Evolutionary conservation across 1,140 invertebrate species (phyloP).

Genomic region (Ladona fulva): DNA sequence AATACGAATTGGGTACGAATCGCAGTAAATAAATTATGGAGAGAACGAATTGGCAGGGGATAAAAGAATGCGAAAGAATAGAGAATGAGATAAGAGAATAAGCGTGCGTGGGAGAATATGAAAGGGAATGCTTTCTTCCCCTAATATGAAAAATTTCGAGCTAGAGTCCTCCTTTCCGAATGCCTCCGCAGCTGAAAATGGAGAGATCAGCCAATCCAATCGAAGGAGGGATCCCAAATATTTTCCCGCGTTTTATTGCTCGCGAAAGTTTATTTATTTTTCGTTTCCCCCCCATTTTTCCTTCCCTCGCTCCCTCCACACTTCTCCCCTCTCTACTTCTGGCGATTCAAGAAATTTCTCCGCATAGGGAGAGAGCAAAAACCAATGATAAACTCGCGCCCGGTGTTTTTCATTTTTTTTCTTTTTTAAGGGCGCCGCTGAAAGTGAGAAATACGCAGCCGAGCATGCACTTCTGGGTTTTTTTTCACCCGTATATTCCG

Average conservation of each 20-base stretch:
- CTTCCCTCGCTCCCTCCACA: background rate
- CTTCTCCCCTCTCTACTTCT: background rate
- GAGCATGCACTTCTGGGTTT: no score
- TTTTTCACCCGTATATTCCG: no score
- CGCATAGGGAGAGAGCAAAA: no score
- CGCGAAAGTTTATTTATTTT: background rate
- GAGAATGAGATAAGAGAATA: background rate
- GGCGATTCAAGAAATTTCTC: background rate
- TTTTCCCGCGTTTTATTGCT: constrained; percentile 1
- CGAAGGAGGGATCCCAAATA: background rate
- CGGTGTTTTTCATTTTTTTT: no score
- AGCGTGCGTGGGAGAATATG: background rate
- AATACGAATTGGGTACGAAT: no score
- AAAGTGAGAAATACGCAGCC: no score
- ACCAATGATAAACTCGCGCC: no score
- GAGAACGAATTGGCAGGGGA: background rate
- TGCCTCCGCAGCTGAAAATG: background rate
- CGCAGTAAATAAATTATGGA: background rate
- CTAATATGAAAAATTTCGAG: background rate
- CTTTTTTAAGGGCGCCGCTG: no score
- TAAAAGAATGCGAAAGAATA: background rate
- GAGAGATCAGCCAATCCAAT: background rate
- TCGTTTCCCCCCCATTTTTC: background rate
- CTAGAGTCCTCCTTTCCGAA: background rate
- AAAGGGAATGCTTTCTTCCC: background rate